These are phyloP conservation scores for Thymelicus acteon DNA, from an alignment of 2,888 invertebrate genomes.

Conservation along the genomic window DNA sequence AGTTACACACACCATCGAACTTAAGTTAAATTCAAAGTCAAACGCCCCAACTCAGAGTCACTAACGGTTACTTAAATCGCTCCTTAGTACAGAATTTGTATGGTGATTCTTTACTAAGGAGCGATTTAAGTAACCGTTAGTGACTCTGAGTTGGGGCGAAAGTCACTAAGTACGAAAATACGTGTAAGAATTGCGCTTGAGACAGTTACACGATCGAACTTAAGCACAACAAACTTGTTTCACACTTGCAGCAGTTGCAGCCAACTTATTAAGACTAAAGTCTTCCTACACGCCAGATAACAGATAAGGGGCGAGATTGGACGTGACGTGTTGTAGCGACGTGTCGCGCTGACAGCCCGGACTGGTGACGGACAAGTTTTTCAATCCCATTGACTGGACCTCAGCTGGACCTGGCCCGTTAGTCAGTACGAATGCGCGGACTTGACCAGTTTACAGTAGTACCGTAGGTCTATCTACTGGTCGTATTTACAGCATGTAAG, in stretches of 20 bases:
- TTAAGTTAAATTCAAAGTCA: too few relatives aligned
- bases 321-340: slow-evolving; percentile 26
- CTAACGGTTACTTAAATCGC: too few relatives aligned
- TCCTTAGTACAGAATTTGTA: too few relatives aligned
- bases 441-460: slow-evolving; percentile 51
- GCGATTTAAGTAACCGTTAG: too few relatives aligned
- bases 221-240: slow-evolving; percentile 6
- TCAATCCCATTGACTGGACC: slow-evolving; percentile 63
- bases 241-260: neutral
- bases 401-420: slow-evolving; percentile 53
- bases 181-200: too few relatives aligned
- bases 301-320: slow-evolving; percentile 34
- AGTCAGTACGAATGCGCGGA: slow-evolving; percentile 47
- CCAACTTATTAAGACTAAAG: slow-evolving; percentile 31
- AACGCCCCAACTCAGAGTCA: too few relatives aligned
- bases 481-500: neutral
- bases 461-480: neutral
- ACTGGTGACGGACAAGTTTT: slow-evolving; percentile 59
- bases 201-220: neutral
- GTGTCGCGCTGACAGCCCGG: slow-evolving; percentile 30
- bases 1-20: too few relatives aligned
- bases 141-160: too few relatives aligned
- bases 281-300: slow-evolving; percentile 23
- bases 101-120: too few relatives aligned
- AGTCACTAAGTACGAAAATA: too few relatives aligned